These are phyloP conservation scores for Tretioscincus oriximinensis DNA, from an alignment of 2,113 vertebrate species.

Conservation along the genomic window DNA sequence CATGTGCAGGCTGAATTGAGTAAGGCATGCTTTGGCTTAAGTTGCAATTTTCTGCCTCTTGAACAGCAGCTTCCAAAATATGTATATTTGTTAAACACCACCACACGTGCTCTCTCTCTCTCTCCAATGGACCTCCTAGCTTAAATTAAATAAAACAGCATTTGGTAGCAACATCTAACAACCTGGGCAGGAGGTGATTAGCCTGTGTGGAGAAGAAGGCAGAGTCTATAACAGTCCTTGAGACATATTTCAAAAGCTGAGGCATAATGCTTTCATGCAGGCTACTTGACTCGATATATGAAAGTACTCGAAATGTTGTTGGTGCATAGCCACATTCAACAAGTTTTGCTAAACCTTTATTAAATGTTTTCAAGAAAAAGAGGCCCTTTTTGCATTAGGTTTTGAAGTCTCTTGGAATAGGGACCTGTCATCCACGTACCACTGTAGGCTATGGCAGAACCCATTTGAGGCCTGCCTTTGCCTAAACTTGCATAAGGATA, in stretches of 20 bases:
- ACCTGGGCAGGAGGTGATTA: neutral
- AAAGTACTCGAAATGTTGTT: neutral
- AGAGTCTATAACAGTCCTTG: neutral
- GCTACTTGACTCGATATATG: neutral
- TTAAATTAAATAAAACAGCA: constrained; percentile 2
- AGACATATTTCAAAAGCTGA: neutral
- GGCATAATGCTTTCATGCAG: neutral
- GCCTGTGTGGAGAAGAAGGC: constrained; percentile 3
- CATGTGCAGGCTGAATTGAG: neutral
- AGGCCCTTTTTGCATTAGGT: no score
- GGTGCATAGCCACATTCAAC: constrained; percentile 7
- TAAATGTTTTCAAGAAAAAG: neutral
- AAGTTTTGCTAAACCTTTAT: constrained; percentile 6
- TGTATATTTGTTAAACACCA: neutral
- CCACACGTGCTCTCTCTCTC: no score
- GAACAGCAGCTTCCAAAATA: neutral
- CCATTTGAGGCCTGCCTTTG: no score
- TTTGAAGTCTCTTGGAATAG: no score
- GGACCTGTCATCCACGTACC: no score
- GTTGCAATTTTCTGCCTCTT: neutral
- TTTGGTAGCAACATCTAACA: neutral
- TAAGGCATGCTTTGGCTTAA: neutral
- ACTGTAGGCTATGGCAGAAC: no score
- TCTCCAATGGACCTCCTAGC: no score
- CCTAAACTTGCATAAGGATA: no score